Conservation (phyloP, 2,797 vertebrate genomes). For the Pagetopsis macropterus region DNA sequence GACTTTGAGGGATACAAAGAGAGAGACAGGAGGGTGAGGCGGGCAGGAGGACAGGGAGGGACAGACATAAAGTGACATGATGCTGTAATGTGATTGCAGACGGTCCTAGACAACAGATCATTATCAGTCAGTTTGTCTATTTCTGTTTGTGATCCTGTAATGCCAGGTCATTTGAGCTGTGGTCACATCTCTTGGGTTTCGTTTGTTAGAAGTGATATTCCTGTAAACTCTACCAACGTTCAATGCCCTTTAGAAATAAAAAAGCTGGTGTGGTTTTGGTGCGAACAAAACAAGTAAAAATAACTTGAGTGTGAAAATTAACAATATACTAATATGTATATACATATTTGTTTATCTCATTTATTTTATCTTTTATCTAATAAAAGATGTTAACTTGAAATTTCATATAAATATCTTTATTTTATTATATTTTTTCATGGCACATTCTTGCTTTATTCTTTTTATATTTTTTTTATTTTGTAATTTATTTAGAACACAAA, state of each 20-base stretch:
- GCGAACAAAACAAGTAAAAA: not conserved
- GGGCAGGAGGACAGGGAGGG: not conserved
- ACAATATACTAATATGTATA: too few relatives aligned
- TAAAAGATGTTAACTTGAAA: too few relatives aligned
- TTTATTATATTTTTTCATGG: too few relatives aligned
- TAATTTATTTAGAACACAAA: too few relatives aligned
- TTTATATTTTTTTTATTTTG: too few relatives aligned
- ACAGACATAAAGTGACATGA: not conserved
- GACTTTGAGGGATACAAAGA: constrained; percentile 67
- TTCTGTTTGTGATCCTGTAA: not conserved
- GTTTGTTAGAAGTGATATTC: not conserved
- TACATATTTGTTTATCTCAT: too few relatives aligned
- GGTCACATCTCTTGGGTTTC: not conserved
- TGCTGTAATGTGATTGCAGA: not conserved
- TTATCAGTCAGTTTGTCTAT: not conserved
- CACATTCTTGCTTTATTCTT: too few relatives aligned
- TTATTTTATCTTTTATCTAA: too few relatives aligned
- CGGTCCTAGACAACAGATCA: not conserved
- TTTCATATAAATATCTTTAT: too few relatives aligned
- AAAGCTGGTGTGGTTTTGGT: not conserved
- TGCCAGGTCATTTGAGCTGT: not conserved
- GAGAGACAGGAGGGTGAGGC: not conserved
- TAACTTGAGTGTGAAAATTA: not conserved
- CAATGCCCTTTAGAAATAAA: not conserved
- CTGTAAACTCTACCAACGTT: not conserved